Evolutionary conservation across 1,140 invertebrate genomes (phyloP), one percentile per base, ranked within the genome.

Genomic region (Leptopilina clavipes): DNA sequence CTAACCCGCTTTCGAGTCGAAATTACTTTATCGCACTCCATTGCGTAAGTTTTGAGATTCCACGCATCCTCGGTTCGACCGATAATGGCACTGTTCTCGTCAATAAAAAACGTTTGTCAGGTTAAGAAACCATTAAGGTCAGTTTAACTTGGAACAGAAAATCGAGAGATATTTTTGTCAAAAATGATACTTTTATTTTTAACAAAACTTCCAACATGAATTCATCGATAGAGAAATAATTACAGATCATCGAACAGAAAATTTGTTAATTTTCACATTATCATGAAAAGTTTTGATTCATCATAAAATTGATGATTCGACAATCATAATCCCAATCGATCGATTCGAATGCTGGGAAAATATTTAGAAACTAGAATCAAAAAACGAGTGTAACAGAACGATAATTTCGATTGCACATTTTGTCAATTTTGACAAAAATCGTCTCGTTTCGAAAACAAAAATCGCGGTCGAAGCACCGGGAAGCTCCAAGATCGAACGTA

Each of bases 1-100:
- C 76, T 78, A 71, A 72, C 71, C 78, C 77, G 81, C 78, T 75
- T 82, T 73, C 78, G 76, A 82, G 71, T 78, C 77, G 70, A 75
- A 82, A 65, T 65, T 65, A 65, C 59, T 65, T 65, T 65, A 65
- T 65, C 59, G 59, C 59, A 65, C 59, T 65, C 59, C 59, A 31
- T 22, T 65, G 59, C 59, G 59, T 65, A 65, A 65, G 59, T 65
- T 65, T 65, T 65, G 59, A 65, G 59, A 65, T 65, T 65, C 59
- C 59, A 65, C 59, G 22, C 59, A 65, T 65, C 59, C 59, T 65
- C 59, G 59, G 59, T 65, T 65, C 59, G 59, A 65, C 59, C 59
- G 59, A 65, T 65, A 65, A 65, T 65, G 59, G 59, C 59, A 65
- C 59, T 65, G 22, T 65, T 31, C 59, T 65, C 59, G 22, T 37